Evolutionary conservation across 2,113 vertebrate species (phyloP).

Genomic region (Pterocles gutturalis): DNA sequence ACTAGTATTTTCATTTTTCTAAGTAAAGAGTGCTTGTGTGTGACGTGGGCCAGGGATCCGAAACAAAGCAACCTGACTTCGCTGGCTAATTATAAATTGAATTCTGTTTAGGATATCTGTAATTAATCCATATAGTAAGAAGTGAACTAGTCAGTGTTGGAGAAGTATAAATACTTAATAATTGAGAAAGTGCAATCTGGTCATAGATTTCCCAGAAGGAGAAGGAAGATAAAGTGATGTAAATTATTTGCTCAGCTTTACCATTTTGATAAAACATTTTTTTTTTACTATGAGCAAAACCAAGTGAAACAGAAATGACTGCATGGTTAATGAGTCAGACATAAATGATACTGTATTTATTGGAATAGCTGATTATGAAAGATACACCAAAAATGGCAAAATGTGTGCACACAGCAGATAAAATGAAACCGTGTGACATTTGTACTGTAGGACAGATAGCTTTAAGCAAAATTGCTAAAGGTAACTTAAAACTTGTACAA

Average conservation of each 20-base stretch:
- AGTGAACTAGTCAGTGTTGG: background rate
- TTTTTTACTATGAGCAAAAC: slow-evolving; percentile 26
- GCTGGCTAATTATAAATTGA: background rate
- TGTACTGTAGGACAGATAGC: background rate
- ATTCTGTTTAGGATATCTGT: slow-evolving; percentile 22
- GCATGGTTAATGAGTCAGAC: slow-evolving; percentile 45
- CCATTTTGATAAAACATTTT: background rate
- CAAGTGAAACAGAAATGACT: slow-evolving; percentile 38
- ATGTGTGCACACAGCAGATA: slow-evolving; percentile 44
- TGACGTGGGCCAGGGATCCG: background rate
- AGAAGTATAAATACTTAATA: slow-evolving; percentile 43
- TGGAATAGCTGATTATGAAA: slow-evolving; percentile 30
- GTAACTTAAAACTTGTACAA: slow-evolving; percentile 32
- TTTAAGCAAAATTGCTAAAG: slow-evolving; percentile 11
- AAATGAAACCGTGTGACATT: slow-evolving; percentile 5
- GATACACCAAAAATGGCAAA: slow-evolving; percentile 36
- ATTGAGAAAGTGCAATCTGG: slow-evolving; percentile 20
- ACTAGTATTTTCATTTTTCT: background rate
- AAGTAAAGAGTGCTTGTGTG: background rate
- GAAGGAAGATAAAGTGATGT: slow-evolving; percentile 4
- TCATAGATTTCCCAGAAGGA: slow-evolving; percentile 4
- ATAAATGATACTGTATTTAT: slow-evolving; percentile 20
- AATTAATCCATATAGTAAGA: slow-evolving; percentile 26
- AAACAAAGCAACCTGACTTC: background rate
- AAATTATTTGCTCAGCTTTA: slow-evolving; percentile 50